Conservation (phyloP, 2,113 vertebrate species). For the Ovibos moschatus region DNA sequence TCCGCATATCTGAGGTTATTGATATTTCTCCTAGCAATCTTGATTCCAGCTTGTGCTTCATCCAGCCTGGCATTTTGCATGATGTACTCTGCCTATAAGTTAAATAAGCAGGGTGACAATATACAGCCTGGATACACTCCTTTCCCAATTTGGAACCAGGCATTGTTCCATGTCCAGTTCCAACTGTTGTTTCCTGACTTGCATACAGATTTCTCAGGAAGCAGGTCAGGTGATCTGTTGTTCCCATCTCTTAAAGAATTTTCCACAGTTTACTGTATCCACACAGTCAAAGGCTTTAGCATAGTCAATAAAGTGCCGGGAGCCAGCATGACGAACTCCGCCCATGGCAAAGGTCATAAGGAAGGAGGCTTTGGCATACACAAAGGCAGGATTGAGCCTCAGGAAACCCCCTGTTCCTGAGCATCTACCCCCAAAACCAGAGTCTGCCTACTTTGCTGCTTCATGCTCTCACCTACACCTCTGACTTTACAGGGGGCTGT, state of each 20-base stretch:
- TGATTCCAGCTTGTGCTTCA: background rate
- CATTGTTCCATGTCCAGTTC: background rate
- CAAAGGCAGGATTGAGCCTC: too few relatives aligned
- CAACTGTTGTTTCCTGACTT: background rate
- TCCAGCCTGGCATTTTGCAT: background rate
- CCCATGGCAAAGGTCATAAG: too few relatives aligned
- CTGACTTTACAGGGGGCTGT: too few relatives aligned
- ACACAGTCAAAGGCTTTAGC: background rate
- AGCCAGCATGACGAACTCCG: too few relatives aligned
- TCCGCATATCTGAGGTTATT: background rate
- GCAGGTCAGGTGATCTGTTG: background rate
- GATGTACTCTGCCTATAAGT: background rate
- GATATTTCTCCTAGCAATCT: background rate
- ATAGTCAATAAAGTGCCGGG: background rate
- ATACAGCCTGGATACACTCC: background rate
- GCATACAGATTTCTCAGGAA: background rate
- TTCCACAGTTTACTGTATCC: background rate
- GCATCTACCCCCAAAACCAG: too few relatives aligned
- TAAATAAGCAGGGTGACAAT: background rate
- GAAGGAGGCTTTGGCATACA: too few relatives aligned
- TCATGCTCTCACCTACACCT: too few relatives aligned
- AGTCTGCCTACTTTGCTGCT: too few relatives aligned
- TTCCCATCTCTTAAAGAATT: background rate
- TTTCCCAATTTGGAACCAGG: background rate
- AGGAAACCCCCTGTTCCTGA: too few relatives aligned